Evolutionary conservation across 2,113 vertebrate species (phyloP), one percentile per base, ranked within the genome.

Genomic region (Cinclus cinclus): DNA sequence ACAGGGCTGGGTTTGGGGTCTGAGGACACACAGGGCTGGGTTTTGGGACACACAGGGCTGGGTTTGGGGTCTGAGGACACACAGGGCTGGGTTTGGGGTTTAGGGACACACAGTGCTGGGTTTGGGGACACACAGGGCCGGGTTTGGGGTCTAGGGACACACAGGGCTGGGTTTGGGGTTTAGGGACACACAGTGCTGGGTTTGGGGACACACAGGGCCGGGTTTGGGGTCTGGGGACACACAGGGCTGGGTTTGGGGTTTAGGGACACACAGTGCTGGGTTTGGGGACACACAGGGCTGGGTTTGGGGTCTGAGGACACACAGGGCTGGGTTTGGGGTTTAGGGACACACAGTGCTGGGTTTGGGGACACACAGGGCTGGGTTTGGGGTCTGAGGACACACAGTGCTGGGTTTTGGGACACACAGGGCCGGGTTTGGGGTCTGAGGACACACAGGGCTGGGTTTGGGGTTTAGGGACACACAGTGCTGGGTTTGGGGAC

Each of bases 241-340:
- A 70, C 18, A 2, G n/a, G 9, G 20, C 1, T 10, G n/a, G 33
- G 12, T 1, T 15, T 71, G 50, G n/a, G 33, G 12, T 1, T 15
- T 71, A 37, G 62, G 56, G 58, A 12, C 24, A 37, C 22, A 9
- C n/a, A n/a, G n/a, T n/a, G n/a, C n/a, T n/a, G n/a, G n/a, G n/a
- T n/a, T n/a, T n/a, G n/a, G n/a, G n/a, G n/a, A n/a, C n/a, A n/a
- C n/a, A n/a, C n/a, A n/a, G 65, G 9, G 24, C 0, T 14, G 41
- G 31, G 18, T 14, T 60, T 8, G 44, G 53, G 23, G 22, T 37
- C 8, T 37, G 35, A 37, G 35, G 8, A 8, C 37, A 11, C 24
- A 44, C 10, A 39, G 22, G 16, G 33, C 2, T 11, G 65, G n/a
- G 3, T 12, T 18, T 13, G 47, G 64, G 42, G 39, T 9, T 13